phyloP scores from a whole-genome alignment of 2,113 vertebrate genomes.

The Calyptommatus sinebrachiatus region DNA sequence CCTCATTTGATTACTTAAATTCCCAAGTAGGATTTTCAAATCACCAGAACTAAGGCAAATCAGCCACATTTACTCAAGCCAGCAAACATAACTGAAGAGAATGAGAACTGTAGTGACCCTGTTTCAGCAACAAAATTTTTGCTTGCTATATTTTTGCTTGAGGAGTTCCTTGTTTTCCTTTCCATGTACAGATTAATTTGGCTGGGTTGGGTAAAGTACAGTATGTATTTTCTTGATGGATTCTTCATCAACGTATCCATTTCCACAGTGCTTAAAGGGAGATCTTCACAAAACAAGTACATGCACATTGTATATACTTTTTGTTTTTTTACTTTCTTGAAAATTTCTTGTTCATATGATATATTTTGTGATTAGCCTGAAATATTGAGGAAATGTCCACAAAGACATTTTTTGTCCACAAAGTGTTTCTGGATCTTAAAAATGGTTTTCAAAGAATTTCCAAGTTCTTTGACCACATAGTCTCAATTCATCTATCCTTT shows the following conservation, averaged over 20 bases:
- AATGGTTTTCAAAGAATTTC: background rate
- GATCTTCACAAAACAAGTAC: background rate
- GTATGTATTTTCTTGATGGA: background rate
- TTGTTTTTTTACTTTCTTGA: background rate
- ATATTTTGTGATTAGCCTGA: background rate
- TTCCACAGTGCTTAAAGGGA: background rate
- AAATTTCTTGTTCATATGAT: background rate
- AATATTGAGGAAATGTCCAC: background rate
- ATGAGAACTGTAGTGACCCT: too few species aligned
- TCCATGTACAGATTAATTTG: background rate
- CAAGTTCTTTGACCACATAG: background rate
- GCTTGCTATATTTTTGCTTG: background rate
- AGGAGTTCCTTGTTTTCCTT: background rate
- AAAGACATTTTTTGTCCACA: too few species aligned
- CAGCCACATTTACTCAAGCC: background rate
- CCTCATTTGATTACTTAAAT: too few species aligned
- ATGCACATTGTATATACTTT: background rate
- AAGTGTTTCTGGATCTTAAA: too few species aligned
- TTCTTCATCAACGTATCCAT: background rate
- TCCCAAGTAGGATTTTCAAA: too few species aligned
- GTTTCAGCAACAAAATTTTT: background rate
- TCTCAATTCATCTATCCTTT: background rate
- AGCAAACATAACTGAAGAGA: background rate
- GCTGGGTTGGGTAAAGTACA: background rate
- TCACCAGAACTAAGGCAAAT: background rate